Conservation (phyloP, 1,140 invertebrate genomes). For the Sycophila sp. region DNA sequence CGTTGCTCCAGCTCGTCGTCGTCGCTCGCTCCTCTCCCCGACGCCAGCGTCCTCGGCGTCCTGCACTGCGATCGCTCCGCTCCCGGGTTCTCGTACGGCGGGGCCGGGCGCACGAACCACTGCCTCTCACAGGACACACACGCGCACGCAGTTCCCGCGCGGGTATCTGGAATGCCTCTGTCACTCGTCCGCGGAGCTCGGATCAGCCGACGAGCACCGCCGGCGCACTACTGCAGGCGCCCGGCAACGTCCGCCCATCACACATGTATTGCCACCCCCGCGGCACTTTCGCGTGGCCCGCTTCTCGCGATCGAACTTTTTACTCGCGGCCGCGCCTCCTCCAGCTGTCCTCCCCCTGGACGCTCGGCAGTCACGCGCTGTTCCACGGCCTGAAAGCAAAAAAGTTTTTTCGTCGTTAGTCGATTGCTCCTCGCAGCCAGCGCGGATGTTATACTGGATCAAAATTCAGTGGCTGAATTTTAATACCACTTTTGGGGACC, state of each 20-base stretch:
- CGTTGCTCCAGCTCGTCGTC: constrained; percentile 48
- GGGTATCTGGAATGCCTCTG: too few species aligned
- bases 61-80: background rate
- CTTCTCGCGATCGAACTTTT: background rate
- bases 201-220: too few species aligned
- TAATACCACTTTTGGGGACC: too few species aligned
- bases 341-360: background rate
- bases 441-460: too few species aligned
- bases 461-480: too few species aligned
- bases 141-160: too few species aligned
- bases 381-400: background rate
- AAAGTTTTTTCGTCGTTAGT: background rate
- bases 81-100: background rate
- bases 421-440: background rate
- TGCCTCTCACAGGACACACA: too few species aligned
- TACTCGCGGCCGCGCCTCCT: too few species aligned
- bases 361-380: background rate
- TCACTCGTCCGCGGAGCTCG: constrained; percentile 7
- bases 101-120: background rate
- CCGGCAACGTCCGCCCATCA: constrained; percentile 1
- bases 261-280: background rate
- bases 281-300: too few species aligned
- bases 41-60: constrained; percentile 1
- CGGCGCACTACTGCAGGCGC: background rate
- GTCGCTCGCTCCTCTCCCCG: constrained; percentile 12